These are phyloP conservation scores for Sinocyclocheilus rhinocerous DNA, from an alignment of 2,113 vertebrate genomes.

Conservation along the genomic window DNA sequence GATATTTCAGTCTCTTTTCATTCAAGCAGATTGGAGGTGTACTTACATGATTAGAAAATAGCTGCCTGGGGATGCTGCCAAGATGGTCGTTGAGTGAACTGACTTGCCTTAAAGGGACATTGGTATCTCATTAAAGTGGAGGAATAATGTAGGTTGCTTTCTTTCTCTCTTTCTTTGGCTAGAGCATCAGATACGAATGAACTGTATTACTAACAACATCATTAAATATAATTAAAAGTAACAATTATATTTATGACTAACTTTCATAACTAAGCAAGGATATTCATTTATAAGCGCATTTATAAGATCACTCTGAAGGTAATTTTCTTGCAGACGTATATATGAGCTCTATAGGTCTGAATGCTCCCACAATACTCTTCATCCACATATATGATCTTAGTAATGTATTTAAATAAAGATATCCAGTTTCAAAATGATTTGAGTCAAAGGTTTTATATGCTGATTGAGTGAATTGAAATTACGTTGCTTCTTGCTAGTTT, in stretches of 20 bases:
- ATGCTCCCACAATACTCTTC: not conserved
- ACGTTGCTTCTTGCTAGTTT: not conserved
- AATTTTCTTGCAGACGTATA: not conserved
- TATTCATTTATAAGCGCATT: not conserved
- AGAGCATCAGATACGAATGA: not conserved
- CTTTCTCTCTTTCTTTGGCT: not conserved
- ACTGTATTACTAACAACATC: not conserved
- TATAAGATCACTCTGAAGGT: not conserved
- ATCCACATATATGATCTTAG: not conserved
- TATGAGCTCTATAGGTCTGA: not conserved
- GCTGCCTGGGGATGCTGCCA: not conserved
- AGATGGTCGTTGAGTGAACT: not conserved
- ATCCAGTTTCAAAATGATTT: not conserved
- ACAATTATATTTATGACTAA: not conserved
- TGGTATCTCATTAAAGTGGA: constrained; percentile 10
- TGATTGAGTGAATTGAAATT: not conserved
- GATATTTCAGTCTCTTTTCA: not conserved
- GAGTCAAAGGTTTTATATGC: not conserved
- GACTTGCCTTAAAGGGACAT: constrained; percentile 7
- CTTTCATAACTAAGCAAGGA: not conserved
- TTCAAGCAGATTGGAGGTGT: constrained; percentile 1
- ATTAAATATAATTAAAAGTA: not conserved
- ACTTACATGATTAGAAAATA: not conserved
- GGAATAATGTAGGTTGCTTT: not conserved
- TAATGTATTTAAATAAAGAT: not conserved